A percentile compares a stretch with the other conserved stretches of the same genome.
Evolutionary conservation across 2,888 invertebrate genomes (phyloP).

Genomic region (Hyposoter didymator): DNA sequence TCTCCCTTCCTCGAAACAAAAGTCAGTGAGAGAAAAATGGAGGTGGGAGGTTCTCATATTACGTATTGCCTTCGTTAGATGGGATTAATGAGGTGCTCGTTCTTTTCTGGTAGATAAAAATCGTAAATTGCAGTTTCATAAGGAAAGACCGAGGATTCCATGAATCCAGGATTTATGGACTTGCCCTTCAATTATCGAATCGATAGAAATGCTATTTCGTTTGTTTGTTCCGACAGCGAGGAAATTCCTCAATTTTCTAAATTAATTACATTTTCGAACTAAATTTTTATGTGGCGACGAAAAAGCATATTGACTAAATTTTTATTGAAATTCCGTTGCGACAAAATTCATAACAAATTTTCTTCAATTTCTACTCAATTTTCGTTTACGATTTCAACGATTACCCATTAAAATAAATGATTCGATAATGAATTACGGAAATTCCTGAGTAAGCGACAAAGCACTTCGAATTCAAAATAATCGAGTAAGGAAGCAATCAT

Average conservation of each 20-base stretch:
- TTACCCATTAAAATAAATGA: background rate
- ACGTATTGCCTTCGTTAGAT: conserved; percentile 58
- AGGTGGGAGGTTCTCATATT: conserved; percentile 28
- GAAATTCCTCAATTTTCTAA: background rate
- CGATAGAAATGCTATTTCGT: background rate
- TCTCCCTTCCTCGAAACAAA: conserved; percentile 33
- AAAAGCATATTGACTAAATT: background rate
- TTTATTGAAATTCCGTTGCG: background rate
- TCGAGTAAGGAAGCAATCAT: background rate
- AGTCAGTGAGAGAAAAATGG: conserved; percentile 6
- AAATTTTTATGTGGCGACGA: background rate
- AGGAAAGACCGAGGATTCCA: background rate
- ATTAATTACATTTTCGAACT: background rate
- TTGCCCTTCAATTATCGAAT: background rate
- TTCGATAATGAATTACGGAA: background rate
- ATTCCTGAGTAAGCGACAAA: background rate
- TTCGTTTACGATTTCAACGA: background rate
- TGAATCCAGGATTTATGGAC: background rate
- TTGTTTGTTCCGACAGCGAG: background rate
- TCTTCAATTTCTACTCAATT: background rate
- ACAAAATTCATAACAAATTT: background rate
- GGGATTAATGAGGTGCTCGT: conserved; percentile 38
- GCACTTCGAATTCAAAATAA: background rate
- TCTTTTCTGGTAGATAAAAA: conserved; percentile 38
- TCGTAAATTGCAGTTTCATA: conserved; percentile 28